Evolutionary conservation across 2,888 invertebrate species (phyloP).

Genomic region (Nymphalis polychloros): DNA sequence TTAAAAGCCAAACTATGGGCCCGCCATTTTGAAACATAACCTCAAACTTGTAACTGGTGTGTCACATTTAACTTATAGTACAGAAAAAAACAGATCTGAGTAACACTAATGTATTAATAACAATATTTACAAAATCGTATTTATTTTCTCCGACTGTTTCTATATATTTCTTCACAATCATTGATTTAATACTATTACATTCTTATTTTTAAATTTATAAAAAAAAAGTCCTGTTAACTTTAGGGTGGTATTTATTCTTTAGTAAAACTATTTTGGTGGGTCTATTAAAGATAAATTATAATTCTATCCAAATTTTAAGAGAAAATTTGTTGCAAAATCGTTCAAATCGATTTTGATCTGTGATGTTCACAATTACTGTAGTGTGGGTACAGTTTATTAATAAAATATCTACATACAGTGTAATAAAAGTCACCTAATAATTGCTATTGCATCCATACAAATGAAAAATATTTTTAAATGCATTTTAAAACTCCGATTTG

Average conservation of each 20-base stretch:
- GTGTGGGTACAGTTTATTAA: neutral
- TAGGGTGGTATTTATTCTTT: slow-evolving; percentile 9
- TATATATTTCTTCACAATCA: slow-evolving; percentile 11
- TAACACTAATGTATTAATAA: slow-evolving; percentile 29
- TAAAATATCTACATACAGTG: no score
- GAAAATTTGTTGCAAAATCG: neutral
- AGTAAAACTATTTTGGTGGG: slow-evolving; percentile 14
- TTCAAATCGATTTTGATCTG: neutral
- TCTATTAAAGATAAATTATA: slow-evolving; percentile 14
- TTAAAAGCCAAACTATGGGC: slow-evolving; percentile 45
- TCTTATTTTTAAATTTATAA: slow-evolving; percentile 16
- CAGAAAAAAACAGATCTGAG: slow-evolving; percentile 31
- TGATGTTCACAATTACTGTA: neutral
- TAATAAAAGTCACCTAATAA: no score
- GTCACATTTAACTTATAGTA: slow-evolving; percentile 18
- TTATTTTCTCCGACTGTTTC: slow-evolving; percentile 10
- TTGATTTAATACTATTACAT: slow-evolving; percentile 29
- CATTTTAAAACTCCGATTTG: no score
- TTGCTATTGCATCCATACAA: no score
- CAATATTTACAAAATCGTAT: slow-evolving; percentile 30
- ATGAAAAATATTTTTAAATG: no score
- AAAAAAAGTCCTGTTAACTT: slow-evolving; percentile 5
- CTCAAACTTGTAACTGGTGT: slow-evolving; percentile 6
- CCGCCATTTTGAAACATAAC: slow-evolving; percentile 48
- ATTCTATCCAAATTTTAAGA: slow-evolving; percentile 5